These are phyloP conservation scores for Microdon myrmicae DNA, from an alignment of 2,888 invertebrate species.

Conservation along the genomic window DNA sequence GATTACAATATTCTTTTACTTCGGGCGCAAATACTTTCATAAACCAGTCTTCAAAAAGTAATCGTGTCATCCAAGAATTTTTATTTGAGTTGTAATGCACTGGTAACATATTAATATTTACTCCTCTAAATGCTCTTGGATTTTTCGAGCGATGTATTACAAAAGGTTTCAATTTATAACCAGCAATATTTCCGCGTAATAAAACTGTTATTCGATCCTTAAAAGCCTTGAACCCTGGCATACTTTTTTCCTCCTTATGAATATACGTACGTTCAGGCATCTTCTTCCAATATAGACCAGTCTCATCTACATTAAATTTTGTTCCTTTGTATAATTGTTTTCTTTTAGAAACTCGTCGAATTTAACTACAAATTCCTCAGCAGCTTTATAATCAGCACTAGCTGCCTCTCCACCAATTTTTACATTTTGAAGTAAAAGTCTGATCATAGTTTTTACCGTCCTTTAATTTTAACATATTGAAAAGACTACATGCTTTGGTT, in stretches of 20 bases:
- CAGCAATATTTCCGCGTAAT: constrained; percentile 56
- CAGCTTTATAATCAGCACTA: no score
- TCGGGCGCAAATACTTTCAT: constrained; percentile 47
- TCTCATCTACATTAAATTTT: constrained; percentile 58
- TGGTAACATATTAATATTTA: constrained; percentile 52
- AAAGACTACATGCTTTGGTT: no score
- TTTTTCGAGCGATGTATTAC: constrained; percentile 54
- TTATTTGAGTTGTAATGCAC: constrained; percentile 56
- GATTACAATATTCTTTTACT: constrained; percentile 32
- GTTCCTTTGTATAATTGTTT: no score
- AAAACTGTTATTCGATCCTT: constrained; percentile 57
- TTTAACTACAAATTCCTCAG: no score
- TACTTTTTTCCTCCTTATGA: constrained; percentile 56
- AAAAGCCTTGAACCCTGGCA: constrained; percentile 53
- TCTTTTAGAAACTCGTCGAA: no score
- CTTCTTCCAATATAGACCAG: constrained; percentile 57
- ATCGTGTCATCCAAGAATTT: constrained; percentile 54
- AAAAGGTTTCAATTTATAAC: constrained; percentile 56
- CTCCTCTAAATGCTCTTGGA: constrained; percentile 55
- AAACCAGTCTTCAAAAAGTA: constrained; percentile 51
- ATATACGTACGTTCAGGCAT: constrained; percentile 59
- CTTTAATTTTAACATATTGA: no score
- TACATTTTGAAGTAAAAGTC: no score
- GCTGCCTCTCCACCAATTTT: no score
- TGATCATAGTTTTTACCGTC: no score